Evolutionary conservation across 2,797 vertebrate genomes (phyloP).

Genomic region (Alca torda): DNA sequence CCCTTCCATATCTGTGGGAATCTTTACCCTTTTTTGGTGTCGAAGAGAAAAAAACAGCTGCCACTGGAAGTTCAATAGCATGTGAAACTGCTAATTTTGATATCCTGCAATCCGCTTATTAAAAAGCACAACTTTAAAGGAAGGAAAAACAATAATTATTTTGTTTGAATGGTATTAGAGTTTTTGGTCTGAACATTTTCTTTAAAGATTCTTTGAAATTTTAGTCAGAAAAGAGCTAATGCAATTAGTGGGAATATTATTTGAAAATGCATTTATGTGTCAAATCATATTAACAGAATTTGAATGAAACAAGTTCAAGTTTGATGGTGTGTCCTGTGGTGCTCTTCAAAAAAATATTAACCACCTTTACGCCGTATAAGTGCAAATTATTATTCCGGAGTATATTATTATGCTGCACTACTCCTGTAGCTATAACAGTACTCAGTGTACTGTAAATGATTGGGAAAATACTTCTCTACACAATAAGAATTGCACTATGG

Average conservation of each 20-base stretch:
- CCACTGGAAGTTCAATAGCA: background rate
- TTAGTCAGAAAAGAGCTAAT: background rate
- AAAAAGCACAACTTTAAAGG: background rate
- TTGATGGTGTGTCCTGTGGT: conserved; percentile 3
- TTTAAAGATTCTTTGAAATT: background rate
- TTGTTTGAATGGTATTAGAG: background rate
- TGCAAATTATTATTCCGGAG: conserved; percentile 35
- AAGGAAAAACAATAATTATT: conserved; percentile 13
- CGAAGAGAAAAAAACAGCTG: background rate
- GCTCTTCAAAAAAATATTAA: conserved; percentile 28
- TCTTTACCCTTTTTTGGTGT: background rate
- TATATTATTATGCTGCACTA: conserved; percentile 28
- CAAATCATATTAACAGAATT: background rate
- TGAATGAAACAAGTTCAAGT: background rate
- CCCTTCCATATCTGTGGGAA: background rate
- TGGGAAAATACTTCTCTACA: conserved; percentile 15
- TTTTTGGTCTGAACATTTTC: background rate
- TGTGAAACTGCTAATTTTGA: background rate
- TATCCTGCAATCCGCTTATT: background rate
- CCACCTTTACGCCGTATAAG: background rate
- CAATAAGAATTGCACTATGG: background rate
- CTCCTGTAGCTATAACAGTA: background rate
- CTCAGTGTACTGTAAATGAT: conserved; percentile 24
- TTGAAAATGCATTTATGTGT: background rate
- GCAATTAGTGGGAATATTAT: background rate